These are phyloP conservation scores for Sebastes diaconus DNA, from an alignment of 2,797 vertebrate genomes.

Conservation along the genomic window DNA sequence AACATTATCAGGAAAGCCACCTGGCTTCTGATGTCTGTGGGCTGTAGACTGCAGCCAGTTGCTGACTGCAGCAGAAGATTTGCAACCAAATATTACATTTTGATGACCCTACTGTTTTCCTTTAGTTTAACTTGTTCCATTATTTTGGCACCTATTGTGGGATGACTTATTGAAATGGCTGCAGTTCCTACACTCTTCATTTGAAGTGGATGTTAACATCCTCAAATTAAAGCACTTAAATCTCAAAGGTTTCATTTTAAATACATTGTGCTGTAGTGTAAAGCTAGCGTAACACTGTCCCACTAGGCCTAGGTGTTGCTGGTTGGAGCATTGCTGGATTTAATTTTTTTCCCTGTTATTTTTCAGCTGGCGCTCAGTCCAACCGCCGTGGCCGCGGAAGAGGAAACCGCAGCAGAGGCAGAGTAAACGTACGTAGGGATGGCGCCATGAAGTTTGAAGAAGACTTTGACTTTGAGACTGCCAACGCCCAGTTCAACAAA, in stretches of 20 bases:
- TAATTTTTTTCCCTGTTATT: neutral
- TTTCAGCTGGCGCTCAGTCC: conserved; percentile 75
- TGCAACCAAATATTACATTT: no score
- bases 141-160: no score
- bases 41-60: neutral
- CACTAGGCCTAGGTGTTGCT: neutral
- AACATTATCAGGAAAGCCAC: neutral
- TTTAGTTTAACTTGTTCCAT: no score
- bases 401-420: conserved; percentile 91
- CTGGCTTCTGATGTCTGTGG: neutral
- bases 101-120: neutral
- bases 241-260: neutral
- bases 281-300: neutral
- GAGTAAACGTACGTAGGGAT: conserved; percentile 89
- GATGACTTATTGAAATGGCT: neutral
- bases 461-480: conserved; percentile 98
- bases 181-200: neutral
- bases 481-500: conserved; percentile 98
- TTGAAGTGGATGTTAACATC: no score
- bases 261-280: neutral
- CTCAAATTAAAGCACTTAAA: neutral
- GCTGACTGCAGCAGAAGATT: neutral
- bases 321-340: neutral
- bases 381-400: conserved; percentile 89
- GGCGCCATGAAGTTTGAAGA: conserved; percentile 98